Base-by-base conservation (phyloP, 1,140 invertebrate genomes). In the Aphelenchoides besseyi region DNA sequence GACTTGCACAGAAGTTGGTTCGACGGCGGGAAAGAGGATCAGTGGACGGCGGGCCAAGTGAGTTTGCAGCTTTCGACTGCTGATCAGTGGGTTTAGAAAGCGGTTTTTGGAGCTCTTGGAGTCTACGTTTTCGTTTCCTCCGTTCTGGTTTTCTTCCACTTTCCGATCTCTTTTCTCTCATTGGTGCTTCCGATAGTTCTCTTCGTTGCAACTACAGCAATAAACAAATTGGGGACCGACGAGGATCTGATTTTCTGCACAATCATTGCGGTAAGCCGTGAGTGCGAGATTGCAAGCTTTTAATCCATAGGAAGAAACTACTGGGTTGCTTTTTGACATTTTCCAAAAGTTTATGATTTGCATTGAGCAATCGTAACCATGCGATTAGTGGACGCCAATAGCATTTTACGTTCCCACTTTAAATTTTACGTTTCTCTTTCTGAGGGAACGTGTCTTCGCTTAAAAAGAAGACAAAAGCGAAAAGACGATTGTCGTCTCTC, bases 221-320 rank as follows among this genome's bases (percentile, higher is more conserved):
- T 37, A 12, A 66, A 66, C 36, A 66, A 66, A 66, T 16, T 66
- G 63, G 63, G 36, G 18, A 32, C 32, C 28, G 36, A 35, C 12
- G 63, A 66, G 63, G 63, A 66, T 53, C 3, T 66, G 23, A 66
- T 66, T 26, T 66, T 66, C 63, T 66, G 63, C 63, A 66, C 63
- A 1, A 66, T 66, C 1, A 35, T 66, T 53, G 63, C 63, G 18
- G 63, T 66, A 32, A 66, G 63, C 30, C 30, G 63, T 59, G 5
- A 8, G 5, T 48, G 12, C 41, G 41, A 48, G 41, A 12, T 16
- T 48, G 41, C 41, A 12, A 23, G 23, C 23, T 12, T 16, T 48
- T 48, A 12, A 48, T 48, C 12, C 41, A 23, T 12, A 23, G 12
- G 41, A 48, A 23, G 41, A 48, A 23, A 23, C 23, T 23, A 23